Base-by-base conservation (phyloP, 2,797 vertebrate species). In the Gambusia yucatana region DNA sequence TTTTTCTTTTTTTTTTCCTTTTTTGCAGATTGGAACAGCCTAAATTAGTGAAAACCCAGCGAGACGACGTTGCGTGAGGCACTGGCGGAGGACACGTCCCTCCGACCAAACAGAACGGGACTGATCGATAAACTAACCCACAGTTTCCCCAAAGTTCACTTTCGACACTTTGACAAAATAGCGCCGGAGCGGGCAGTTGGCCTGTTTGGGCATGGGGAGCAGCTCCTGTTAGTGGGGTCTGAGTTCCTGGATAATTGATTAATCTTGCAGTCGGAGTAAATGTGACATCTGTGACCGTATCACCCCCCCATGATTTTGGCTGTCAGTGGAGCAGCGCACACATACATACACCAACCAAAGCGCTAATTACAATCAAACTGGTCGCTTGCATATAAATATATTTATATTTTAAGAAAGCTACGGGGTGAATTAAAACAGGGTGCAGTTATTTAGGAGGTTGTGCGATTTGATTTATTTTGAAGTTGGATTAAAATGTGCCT, bases 81-180 rank as follows among this genome's bases (percentile, higher is more conserved):
- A 79, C 20, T 6, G 69, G 84, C 33, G 84, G 84, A 79, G 78
- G 83, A 85, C 83, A 86, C 72, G 88, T 85, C 85, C 67, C 78
- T 44, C 22, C 59, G 75, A 41, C 36, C 72, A 84, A 73, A 75
- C 75, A 77, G 73, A 80, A 65, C 2, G 76, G 36, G 55, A 76
- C 82, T 74, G 88, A 92, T 94, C 91, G 86, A 93, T 93, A 81
- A 88, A 91, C 88, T 86, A 50, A 78, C 47, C 81, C 78, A 73
- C 90, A 89, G 92, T 93, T 89, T 85, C 50, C 80, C 83, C 89
- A 93, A 96, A 96, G 93, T 96, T 95, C 89, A 94, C 92, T 94
- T 94, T 79, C 83, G 84, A 88, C 91, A 88, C 91, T 89, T 80
- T 81, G 87, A 84, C 82, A 78, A 76, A 76, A 82, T 79, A 57